Evolutionary conservation across 2,888 invertebrate genomes (phyloP), one percentile per base, ranked within the genome.

Genomic region (Nephrotoma flavescens): DNA sequence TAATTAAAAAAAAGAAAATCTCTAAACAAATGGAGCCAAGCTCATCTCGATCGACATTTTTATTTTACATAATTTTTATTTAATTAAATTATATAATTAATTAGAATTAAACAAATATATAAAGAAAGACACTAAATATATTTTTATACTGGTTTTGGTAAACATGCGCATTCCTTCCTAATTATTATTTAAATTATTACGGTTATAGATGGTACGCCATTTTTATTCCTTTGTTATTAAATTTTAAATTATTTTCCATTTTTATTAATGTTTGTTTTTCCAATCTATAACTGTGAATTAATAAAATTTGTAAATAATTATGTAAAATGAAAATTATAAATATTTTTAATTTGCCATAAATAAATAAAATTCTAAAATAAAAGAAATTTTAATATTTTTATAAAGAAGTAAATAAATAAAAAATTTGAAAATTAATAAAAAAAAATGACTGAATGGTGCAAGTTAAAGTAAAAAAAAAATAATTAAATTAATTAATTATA

Each of bases 1-100:
- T 84, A 42, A 83, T 31, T 31, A 31, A 19, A 31, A 31, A n/a
- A 31, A 31, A 31, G 31, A 31, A 31, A 31, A 31, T 31, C 31
- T 31, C 31, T 31, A 85, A 84, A 42, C 85, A 85, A 85, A 42
- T 85, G 85, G 85, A 85, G 85, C 85, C 85, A 85, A 85, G 85
- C 85, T 85, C 85, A 44, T 44, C n/a, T n/a, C 15, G 42, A 44
- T 85, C 44, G 42, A 85, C 19, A 19, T 85, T 85, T 44, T 85
- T 85, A 44, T 85, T 44, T 85, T 85, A 44, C 85, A 42, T 45
- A 44, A 85, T 85, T 85, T 85, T 85, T 44, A 44, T 85, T 85
- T 85, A 84, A 84, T 71, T 71, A 71, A 71, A 71, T 71, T 71
- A 71, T 71, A 31, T 71, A 71, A 71, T 71, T 71, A 71, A 71